A percentile compares a stretch with the other conserved stretches of the same genome.
phyloP scores from a whole-genome alignment of 2,888 invertebrate genomes.

The Caenorhabditis wallacei region DNA sequence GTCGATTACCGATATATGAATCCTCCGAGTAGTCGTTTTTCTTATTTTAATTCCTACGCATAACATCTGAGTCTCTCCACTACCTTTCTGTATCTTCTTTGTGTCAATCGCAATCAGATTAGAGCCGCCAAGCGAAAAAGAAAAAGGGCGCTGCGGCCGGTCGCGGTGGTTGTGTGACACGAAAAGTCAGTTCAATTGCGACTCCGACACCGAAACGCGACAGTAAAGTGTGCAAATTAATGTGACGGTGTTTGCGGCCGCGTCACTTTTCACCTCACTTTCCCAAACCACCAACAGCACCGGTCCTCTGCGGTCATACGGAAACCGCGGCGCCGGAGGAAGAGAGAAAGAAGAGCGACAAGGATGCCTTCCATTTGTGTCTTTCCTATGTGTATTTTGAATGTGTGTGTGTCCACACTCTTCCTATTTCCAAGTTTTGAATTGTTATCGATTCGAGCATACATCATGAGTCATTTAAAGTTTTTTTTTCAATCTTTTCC shows the following conservation, averaged over 20 bases:
- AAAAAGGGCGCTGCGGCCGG: not conserved
- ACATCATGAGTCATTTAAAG: not conserved
- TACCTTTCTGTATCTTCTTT: not conserved
- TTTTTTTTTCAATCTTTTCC: slow-evolving; percentile 1
- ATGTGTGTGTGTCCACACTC: slow-evolving; percentile 18
- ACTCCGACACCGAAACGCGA: slow-evolving; percentile 6
- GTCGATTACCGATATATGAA: slow-evolving; percentile 12
- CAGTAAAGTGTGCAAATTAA: slow-evolving; percentile 54
- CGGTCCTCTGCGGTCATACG: slow-evolving; percentile 27
- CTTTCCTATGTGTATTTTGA: slow-evolving; percentile 33
- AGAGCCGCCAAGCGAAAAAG: slow-evolving; percentile 29
- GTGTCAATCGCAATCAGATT: slow-evolving; percentile 57
- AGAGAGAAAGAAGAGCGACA: slow-evolving; percentile 36
- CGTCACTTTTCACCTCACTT: slow-evolving; percentile 44
- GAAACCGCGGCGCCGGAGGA: slow-evolving; percentile 17
- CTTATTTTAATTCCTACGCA: too few relatives aligned
- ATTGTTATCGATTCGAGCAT: slow-evolving; percentile 40
- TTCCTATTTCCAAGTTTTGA: slow-evolving; percentile 28
- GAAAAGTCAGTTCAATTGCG: not conserved
- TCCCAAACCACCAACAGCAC: not conserved
- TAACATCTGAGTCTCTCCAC: not conserved
- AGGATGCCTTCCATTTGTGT: slow-evolving; percentile 47
- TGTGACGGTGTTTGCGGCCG: slow-evolving; percentile 61
- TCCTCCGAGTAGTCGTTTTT: not conserved
- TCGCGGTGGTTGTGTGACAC: not conserved